These are phyloP conservation scores for Notamacropus eugenii DNA, from an alignment of 2,797 vertebrate genomes.

Conservation along the genomic window DNA sequence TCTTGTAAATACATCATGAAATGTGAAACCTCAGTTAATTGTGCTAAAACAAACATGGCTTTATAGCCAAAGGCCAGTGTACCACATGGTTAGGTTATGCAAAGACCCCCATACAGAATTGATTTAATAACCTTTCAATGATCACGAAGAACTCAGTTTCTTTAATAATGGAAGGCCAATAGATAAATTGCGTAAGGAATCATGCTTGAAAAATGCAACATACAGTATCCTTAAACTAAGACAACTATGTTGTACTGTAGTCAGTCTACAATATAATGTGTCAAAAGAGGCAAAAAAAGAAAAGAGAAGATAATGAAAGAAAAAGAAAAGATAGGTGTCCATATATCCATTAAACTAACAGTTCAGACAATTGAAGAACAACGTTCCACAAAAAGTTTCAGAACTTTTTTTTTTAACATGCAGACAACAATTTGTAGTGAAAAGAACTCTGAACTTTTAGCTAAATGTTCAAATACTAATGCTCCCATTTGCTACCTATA, in stretches of 20 bases:
- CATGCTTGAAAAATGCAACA: slow-evolving; percentile 41
- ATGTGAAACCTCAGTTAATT: slow-evolving; percentile 81
- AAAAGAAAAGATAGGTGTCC: neutral
- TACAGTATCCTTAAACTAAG: neutral
- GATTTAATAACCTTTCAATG: slow-evolving; percentile 57
- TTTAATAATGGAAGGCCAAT: slow-evolving; percentile 31
- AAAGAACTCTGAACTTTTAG: neutral
- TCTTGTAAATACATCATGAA: slow-evolving; percentile 77
- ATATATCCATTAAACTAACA: neutral
- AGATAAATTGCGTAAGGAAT: slow-evolving; percentile 13
- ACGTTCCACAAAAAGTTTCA: slow-evolving; percentile 13
- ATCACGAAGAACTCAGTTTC: slow-evolving; percentile 64
- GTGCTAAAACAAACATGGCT: slow-evolving; percentile 79
- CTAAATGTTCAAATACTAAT: neutral
- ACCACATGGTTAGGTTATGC: slow-evolving; percentile 40
- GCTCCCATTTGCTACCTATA: neutral
- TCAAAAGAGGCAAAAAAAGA: neutral
- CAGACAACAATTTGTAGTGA: neutral
- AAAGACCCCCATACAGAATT: slow-evolving; percentile 48
- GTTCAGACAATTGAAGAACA: slow-evolving; percentile 37
- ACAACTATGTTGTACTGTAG: neutral
- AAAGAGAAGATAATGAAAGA: neutral
- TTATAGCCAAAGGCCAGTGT: slow-evolving; percentile 67
- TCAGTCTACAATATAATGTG: neutral
- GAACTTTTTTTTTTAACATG: slow-evolving; percentile 35